Evolutionary conservation across 2,113 vertebrate genomes (phyloP).

Genomic region (Cyprinus carpio): DNA sequence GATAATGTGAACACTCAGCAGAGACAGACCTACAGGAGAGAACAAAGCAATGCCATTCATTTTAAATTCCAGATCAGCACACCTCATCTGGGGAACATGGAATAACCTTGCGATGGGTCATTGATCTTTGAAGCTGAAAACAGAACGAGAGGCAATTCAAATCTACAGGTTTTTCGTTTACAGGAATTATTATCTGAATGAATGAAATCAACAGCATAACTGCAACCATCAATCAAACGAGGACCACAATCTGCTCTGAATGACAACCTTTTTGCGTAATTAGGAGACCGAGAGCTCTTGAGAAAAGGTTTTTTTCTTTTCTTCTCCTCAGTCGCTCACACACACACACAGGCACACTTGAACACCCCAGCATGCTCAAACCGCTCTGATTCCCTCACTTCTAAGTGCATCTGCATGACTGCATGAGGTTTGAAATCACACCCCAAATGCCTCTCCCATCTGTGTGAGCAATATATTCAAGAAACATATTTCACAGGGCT

Average conservation of each 20-base stretch:
- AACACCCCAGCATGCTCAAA: neutral
- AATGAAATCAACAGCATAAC: slow-evolving; percentile 43
- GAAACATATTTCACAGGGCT: slow-evolving; percentile 25
- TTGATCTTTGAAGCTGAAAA: slow-evolving; percentile 40
- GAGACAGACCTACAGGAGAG: slow-evolving; percentile 1
- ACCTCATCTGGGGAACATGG: slow-evolving; percentile 14
- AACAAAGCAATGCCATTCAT: slow-evolving; percentile 36
- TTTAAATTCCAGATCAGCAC: slow-evolving; percentile 27
- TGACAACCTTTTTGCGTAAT: slow-evolving; percentile 37
- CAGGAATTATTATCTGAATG: slow-evolving; percentile 47
- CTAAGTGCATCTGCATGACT: slow-evolving; percentile 27
- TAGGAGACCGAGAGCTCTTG: slow-evolving; percentile 15
- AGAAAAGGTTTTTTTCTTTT: neutral
- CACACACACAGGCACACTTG: neutral
- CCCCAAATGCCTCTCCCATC: slow-evolving; percentile 11
- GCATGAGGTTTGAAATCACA: slow-evolving; percentile 37
- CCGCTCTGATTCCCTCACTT: neutral
- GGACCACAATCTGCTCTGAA: slow-evolving; percentile 22
- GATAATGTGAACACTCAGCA: slow-evolving; percentile 26
- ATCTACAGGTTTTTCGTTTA: slow-evolving; percentile 16
- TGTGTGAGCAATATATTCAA: slow-evolving; percentile 27
- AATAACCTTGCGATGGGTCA: slow-evolving; percentile 41
- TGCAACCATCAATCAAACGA: slow-evolving; percentile 40
- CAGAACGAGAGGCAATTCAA: neutral
- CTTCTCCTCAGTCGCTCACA: neutral